phyloP scores from a whole-genome alignment of 2,888 invertebrate genomes.

The Tipula helvola region DNA sequence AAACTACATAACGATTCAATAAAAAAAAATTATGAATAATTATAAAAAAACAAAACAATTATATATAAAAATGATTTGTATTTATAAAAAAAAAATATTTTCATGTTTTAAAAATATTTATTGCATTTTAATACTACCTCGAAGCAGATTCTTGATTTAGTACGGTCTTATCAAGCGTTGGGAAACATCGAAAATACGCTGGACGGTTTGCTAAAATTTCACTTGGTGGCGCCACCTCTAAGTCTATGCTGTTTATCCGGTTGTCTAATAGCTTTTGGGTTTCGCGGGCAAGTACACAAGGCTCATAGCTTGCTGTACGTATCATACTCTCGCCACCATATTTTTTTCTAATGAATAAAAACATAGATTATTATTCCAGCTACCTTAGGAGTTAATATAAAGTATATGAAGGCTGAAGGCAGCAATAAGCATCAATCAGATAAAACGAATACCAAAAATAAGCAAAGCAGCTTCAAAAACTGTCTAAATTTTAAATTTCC shows the following conservation, averaged over 20 bases:
- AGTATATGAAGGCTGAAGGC: not conserved
- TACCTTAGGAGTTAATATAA: not conserved
- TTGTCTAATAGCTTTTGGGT: slow-evolving; percentile 50
- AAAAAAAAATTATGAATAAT: not conserved
- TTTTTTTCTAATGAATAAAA: slow-evolving; percentile 38
- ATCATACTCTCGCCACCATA: slow-evolving; percentile 62
- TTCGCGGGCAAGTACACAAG: slow-evolving; percentile 53
- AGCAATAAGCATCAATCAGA: not conserved
- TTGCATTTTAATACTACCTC: slow-evolving; percentile 37
- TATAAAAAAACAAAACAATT: not conserved
- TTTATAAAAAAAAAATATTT: not conserved
- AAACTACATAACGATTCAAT: not conserved
- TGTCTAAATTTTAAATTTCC: too few species aligned
- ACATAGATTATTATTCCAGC: not conserved
- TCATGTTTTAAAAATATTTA: slow-evolving; percentile 6
- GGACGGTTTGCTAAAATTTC: slow-evolving; percentile 64
- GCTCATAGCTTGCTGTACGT: slow-evolving; percentile 59
- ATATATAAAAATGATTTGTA: not conserved
- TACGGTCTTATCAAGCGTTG: slow-evolving; percentile 62
- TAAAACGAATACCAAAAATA: too few species aligned
- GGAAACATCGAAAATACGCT: slow-evolving; percentile 69
- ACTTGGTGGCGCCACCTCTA: slow-evolving; percentile 69
- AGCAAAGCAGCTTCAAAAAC: too few species aligned
- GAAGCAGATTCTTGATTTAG: slow-evolving; percentile 62
- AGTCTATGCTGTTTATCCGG: slow-evolving; percentile 57